phyloP scores from a whole-genome alignment of 2,888 invertebrate species.

The Rhogogaster chlorosoma region DNA sequence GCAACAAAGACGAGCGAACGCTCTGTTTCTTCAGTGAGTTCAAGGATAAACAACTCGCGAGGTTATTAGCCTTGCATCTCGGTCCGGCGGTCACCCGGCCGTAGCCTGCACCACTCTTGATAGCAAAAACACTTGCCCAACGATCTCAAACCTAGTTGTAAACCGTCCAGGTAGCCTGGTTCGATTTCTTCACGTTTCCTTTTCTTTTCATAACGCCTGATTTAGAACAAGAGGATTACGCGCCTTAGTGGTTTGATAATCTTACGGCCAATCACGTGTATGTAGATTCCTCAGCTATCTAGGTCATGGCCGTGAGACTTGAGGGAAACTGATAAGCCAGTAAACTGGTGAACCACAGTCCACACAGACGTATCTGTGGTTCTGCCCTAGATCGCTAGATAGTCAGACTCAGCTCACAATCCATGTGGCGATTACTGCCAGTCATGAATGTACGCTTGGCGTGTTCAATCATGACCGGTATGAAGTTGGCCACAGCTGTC shows the following conservation, averaged over 20 bases:
- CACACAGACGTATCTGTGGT: conserved; percentile 4
- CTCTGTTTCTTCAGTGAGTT: conserved; percentile 22
- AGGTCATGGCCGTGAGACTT: conserved; percentile 32
- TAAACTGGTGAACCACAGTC: background rate
- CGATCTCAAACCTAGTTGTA: conserved; percentile 22
- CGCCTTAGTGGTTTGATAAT: background rate
- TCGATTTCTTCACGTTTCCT: background rate
- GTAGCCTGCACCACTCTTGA: conserved; percentile 24
- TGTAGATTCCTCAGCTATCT: background rate
- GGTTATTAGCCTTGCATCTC: conserved; percentile 51
- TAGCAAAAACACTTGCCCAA: background rate
- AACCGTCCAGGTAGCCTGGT: background rate
- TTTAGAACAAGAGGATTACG: background rate
- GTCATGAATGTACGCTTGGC: no score
- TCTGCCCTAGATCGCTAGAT: background rate
- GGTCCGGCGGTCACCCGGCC: conserved; percentile 41
- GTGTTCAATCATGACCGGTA: no score
- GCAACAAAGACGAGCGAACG: conserved; percentile 29
- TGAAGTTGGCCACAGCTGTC: no score
- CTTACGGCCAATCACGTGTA: background rate
- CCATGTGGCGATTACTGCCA: background rate
- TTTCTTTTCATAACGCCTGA: conserved; percentile 3
- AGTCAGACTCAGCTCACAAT: background rate
- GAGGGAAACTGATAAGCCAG: conserved; percentile 11
- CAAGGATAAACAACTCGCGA: conserved; percentile 45